phyloP scores from a whole-genome alignment of 1,140 invertebrate genomes.

The Anagrus nilaparvatae region DNA sequence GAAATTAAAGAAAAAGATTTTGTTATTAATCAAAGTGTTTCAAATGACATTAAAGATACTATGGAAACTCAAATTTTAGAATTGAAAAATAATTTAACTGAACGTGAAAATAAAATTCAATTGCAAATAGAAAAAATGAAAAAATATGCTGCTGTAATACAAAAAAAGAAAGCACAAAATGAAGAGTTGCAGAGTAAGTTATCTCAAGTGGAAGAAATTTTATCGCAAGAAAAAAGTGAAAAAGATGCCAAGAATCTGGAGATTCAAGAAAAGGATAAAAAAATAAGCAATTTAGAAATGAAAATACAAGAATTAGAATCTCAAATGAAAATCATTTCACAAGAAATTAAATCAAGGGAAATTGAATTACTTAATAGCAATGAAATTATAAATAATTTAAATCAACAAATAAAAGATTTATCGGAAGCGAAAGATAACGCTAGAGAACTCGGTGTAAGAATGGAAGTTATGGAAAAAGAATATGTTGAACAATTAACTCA shows the following conservation, averaged over 20 bases:
- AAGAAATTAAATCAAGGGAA: constrained; percentile 16
- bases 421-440: constrained; percentile 32
- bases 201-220: constrained; percentile 28
- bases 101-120: constrained; percentile 23
- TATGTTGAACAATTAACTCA: constrained; percentile 32
- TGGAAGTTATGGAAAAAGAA: constrained; percentile 39
- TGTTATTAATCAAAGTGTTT: constrained; percentile 17
- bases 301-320: constrained; percentile 15
- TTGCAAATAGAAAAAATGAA: constrained; percentile 58
- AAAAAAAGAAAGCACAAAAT: constrained; percentile 55
- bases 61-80: constrained; percentile 25
- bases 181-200: constrained; percentile 51
- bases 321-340: constrained; percentile 18
- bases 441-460: constrained; percentile 32
- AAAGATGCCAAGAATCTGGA: constrained; percentile 28
- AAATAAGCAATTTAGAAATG: constrained; percentile 26
- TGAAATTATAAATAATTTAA: constrained; percentile 26
- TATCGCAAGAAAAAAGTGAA: constrained; percentile 28
- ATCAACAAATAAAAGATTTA: constrained; percentile 23
- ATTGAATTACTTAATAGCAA: no score
- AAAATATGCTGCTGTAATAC: constrained; percentile 61
- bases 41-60: constrained; percentile 20
- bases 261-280: constrained; percentile 31
- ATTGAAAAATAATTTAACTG: constrained; percentile 25
- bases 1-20: constrained; percentile 25